Base-by-base conservation (phyloP, 2,113 vertebrate genomes). In the Axis porcinus region DNA sequence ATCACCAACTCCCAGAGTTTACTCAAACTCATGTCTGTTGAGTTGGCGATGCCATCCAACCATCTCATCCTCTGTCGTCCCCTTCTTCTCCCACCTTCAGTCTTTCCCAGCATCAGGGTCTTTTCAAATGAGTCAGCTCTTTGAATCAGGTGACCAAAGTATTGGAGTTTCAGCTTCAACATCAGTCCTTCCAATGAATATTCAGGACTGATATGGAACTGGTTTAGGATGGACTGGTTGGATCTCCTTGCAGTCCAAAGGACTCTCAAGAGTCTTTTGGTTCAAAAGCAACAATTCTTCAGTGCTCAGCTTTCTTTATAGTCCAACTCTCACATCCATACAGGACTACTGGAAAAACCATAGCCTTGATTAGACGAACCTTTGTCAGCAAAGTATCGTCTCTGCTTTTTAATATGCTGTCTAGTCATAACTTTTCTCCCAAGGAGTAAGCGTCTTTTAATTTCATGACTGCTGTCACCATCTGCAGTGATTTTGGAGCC, bases 61-160 rank as follows among this genome's bases (percentile, higher is more conserved):
- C n/a, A 40, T 70, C 67, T 70, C n/a, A 70, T 70, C 19, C n/a
- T 70, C 19, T 40, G 67, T 40, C 11, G 0, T 70, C n/a, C 67
- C n/a, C 19, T 40, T 70, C 19, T 36, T 11, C n/a, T 40, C n/a
- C n/a, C 0, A 0, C 67, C 67, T 40, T 40, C 67, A 70, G 10
- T 70, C 67, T 40, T 40, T 23, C 67, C n/a, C 67, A 40, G 10
- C 33, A 40, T 70, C 33, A 67, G n/a, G n/a, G 8, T 70, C 67
- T 70, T 70, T 70, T 70, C 67, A 6, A 70, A 23, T 70, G 10
- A 70, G 19, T 40, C 19, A 70, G n/a, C 67, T 70, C 67, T 40
- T 40, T 0, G 1, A 23, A 70, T 70, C n/a, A 70, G n/a, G 19
- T 40, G n/a, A 19, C 67, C 19, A 70, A 40, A 70, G 10, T 40